phyloP scores from a whole-genome alignment of 2,113 vertebrate genomes.

The Nanorana parkeri region DNA sequence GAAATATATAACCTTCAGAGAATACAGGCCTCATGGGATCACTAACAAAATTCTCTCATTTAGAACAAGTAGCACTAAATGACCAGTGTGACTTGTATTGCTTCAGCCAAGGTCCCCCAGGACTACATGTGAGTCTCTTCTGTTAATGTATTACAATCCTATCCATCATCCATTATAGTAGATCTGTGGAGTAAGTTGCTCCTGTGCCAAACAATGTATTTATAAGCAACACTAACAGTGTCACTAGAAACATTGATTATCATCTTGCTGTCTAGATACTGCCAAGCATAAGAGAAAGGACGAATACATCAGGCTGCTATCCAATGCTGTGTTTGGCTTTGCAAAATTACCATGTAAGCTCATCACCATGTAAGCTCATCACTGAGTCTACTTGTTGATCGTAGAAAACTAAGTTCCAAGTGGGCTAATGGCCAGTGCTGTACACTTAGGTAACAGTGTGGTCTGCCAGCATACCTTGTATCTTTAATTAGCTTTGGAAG shows the following conservation, averaged over 20 bases:
- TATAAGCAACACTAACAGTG: constrained; percentile 30
- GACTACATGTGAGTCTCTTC: neutral
- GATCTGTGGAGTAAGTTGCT: constrained; percentile 20
- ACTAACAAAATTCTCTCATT: neutral
- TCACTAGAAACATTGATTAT: constrained; percentile 44
- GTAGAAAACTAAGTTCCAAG: constrained; percentile 26
- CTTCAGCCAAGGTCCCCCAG: neutral
- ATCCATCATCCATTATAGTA: constrained; percentile 12
- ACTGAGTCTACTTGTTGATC: constrained; percentile 28
- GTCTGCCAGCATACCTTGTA: constrained; percentile 54
- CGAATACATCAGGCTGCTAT: constrained; percentile 20
- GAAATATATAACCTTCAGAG: neutral
- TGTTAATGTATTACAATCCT: constrained; percentile 4
- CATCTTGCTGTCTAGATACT: constrained; percentile 1
- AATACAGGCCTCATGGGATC: too few species aligned
- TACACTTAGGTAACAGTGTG: constrained; percentile 52
- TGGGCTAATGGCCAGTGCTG: constrained; percentile 34
- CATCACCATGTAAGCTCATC: constrained; percentile 55
- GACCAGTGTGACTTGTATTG: neutral
- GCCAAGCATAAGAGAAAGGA: constrained; percentile 32
- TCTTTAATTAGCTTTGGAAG: constrained; percentile 48
- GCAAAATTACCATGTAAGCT: constrained; percentile 52
- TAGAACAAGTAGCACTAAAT: neutral
- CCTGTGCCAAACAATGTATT: constrained; percentile 1
- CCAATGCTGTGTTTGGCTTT: constrained; percentile 49